phyloP scores from a whole-genome alignment of 2,113 vertebrate genomes.

The Phalacrocorax brasilianus region DNA sequence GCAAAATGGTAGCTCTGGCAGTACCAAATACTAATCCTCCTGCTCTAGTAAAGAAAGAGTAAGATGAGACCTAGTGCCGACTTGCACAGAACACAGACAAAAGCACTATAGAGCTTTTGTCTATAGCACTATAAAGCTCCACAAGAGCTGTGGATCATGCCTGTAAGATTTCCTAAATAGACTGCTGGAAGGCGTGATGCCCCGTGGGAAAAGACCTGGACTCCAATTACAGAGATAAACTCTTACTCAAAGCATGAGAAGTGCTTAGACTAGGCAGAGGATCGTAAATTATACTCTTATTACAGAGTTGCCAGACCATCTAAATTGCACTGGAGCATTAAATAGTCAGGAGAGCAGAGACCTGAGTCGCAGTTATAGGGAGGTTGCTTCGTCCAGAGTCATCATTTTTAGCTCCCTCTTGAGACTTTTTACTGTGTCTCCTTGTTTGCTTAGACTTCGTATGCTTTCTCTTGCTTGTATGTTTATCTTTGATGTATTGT shows the following conservation, averaged over 20 bases:
- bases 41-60: not conserved
- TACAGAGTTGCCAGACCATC: not conserved
- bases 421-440: not conserved
- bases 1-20: not conserved
- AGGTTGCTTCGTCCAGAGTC: not conserved
- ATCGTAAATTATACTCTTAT: not conserved
- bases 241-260: not conserved
- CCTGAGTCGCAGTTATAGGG: accelerated
- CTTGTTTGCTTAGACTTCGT: not conserved
- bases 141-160: not conserved
- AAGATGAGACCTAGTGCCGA: not conserved
- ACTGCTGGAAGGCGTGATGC: not conserved
- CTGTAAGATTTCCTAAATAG: not conserved
- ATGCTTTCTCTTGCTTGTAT: not conserved
- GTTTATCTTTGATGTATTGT: not conserved
- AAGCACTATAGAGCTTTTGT: not conserved
- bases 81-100: accelerated
- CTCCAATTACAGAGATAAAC: not conserved
- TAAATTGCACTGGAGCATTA: not conserved
- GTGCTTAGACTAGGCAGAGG: not conserved
- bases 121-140: not conserved
- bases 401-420: not conserved
- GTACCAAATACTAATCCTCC: not conserved
- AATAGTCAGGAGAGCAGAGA: not conserved
- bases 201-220: not conserved